These are phyloP conservation scores for Bostrychus sinensis DNA, from an alignment of 2,113 vertebrate species.

Conservation along the genomic window DNA sequence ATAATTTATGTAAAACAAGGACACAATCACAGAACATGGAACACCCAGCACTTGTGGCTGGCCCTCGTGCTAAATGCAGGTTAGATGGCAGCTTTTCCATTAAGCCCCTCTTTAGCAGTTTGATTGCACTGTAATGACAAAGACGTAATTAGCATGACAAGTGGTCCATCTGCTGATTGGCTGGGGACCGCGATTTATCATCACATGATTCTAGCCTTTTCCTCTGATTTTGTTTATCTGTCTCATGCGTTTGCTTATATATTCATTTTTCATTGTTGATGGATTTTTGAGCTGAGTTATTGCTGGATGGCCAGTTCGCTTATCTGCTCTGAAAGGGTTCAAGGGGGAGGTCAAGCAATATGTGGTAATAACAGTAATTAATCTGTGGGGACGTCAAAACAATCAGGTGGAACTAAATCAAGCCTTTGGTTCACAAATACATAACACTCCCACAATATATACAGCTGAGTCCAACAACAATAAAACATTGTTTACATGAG, in stretches of 20 bases:
- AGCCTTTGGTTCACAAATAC: not conserved
- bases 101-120: slow-evolving; percentile 37
- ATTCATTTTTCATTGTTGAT: slow-evolving; percentile 15
- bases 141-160: slow-evolving; percentile 60
- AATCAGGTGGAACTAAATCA: not conserved
- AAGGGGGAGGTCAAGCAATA: not conserved
- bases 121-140: slow-evolving; percentile 57
- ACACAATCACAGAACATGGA: slow-evolving; percentile 1
- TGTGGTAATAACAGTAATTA: slow-evolving; percentile 32
- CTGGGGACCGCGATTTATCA: slow-evolving; percentile 28
- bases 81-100: slow-evolving; percentile 55
- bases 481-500: not conserved
- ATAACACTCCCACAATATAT: slow-evolving; percentile 3
- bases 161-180: slow-evolving; percentile 45
- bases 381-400: slow-evolving; percentile 27
- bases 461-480: not conserved
- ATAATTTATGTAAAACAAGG: not conserved
- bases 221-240: not conserved
- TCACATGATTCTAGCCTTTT: slow-evolving; percentile 42
- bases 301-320: not conserved
- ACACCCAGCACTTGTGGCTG: slow-evolving; percentile 1
- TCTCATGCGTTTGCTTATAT: slow-evolving; percentile 2
- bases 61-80: slow-evolving; percentile 31
- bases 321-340: slow-evolving; percentile 17
- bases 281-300: not conserved